These are phyloP conservation scores for Melanchra persicariae DNA, from an alignment of 2,888 invertebrate genomes.

Conservation along the genomic window DNA sequence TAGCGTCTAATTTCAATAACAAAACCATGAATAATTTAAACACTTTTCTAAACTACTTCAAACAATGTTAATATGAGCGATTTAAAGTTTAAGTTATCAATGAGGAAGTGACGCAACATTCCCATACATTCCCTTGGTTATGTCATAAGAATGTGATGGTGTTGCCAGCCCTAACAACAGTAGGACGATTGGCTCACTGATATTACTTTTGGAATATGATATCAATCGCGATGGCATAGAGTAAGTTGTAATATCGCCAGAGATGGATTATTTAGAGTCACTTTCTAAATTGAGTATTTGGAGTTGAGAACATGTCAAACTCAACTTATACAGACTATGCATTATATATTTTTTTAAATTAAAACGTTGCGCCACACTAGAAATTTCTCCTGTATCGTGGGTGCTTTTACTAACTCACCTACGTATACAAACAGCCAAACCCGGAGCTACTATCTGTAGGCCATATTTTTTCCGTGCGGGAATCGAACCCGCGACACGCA, in stretches of 20 bases:
- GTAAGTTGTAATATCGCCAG: not conserved
- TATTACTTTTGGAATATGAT: conserved; percentile 26
- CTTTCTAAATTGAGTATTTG: too few relatives aligned
- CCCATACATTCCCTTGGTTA: conserved; percentile 29
- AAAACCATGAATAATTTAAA: conserved; percentile 15
- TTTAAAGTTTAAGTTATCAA: conserved; percentile 38
- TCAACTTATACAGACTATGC: too few relatives aligned
- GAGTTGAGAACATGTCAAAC: too few relatives aligned
- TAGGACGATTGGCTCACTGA: conserved; percentile 34
- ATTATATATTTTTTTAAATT: too few relatives aligned
- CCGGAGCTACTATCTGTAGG: too few relatives aligned
- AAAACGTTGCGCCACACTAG: too few relatives aligned
- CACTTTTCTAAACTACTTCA: not conserved
- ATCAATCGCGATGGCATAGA: conserved; percentile 27
- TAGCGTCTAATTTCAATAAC: not conserved
- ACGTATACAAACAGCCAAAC: too few relatives aligned
- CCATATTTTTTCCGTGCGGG: too few relatives aligned
- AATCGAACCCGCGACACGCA: too few relatives aligned
- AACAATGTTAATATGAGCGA: conserved; percentile 20
- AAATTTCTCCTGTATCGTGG: too few relatives aligned
- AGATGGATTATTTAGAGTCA: too few relatives aligned
- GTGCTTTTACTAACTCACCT: too few relatives aligned
- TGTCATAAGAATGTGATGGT: conserved; percentile 21
- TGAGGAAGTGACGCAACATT: conserved; percentile 32
- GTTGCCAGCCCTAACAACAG: not conserved